Evolutionary conservation across 2,113 vertebrate species (phyloP), one percentile per base, ranked within the genome.

Genomic region (Podarcis cretensis): DNA sequence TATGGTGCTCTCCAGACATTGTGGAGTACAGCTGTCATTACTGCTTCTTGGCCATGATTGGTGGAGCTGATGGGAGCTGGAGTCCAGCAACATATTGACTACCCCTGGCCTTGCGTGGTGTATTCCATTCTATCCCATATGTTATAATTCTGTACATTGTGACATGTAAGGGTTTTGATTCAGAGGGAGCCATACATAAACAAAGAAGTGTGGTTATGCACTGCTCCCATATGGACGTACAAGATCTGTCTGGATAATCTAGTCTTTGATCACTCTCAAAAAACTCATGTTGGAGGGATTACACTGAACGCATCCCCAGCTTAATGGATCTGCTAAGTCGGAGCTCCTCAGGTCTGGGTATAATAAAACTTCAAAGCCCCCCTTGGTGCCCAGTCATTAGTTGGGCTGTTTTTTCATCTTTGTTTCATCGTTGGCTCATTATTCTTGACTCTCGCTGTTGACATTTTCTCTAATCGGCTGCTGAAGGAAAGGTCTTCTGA

Each of bases 341-440:
- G 63, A 89, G 74, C 48, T 81, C 63, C 2, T 40, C 48, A 76
- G 1, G 35, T 86, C 92, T 93, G 92, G 84, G 86, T 92, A 63
- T 83, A 86, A 93, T 93, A 78, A 92, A 88, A 91, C 88, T 92
- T 93, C 92, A 90, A 90, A 92, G 90, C 27, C 74, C 43, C 68
- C 57, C 88, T 86, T 81, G n/a, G 1, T 4, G 79, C 69, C 86
- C 86, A 90, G 86, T 91, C 75, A 68, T 84, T 43, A 89, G 71
- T 86, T 6, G 3, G 71, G 79, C 84, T 59, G 89, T 74, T 81
- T 89, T 89, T 87, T 83, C 87, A 88, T 88, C 87, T 85, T 92
- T 2, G 2, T 79, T 89, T 75, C 37, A 10, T 57, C 59, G 25
- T 25, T 16, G 1, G 81, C 35, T 65, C 86, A 9, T 92, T 90